Conservation (phyloP, 2,113 vertebrate genomes). For the Fregata magnificens region DNA sequence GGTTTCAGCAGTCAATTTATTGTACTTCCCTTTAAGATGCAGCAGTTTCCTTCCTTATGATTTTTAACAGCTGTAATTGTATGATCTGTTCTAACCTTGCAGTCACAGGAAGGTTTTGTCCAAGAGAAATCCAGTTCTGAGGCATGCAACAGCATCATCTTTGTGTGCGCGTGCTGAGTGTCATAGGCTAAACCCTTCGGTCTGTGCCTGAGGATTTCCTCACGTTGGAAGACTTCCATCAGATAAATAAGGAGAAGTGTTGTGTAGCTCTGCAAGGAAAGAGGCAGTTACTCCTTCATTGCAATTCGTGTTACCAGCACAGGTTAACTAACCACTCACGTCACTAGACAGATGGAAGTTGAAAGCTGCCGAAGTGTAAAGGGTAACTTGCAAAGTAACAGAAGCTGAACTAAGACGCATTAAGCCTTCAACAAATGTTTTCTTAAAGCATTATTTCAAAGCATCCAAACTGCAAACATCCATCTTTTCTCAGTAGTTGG, state of each 20-base stretch:
- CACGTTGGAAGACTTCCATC: background rate
- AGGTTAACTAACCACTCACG: background rate
- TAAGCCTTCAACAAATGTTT: background rate
- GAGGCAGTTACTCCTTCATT: background rate
- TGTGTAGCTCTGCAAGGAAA: background rate
- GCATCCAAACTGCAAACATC: background rate
- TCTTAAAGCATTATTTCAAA: background rate
- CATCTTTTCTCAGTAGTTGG: background rate
- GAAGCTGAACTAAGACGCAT: background rate
- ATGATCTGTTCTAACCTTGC: background rate
- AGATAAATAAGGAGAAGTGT: background rate
- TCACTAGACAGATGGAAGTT: background rate
- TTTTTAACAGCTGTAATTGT: background rate
- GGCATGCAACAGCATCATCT: background rate
- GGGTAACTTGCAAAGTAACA: background rate
- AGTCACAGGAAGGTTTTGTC: background rate
- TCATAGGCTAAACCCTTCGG: background rate
- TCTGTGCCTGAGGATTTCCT: background rate
- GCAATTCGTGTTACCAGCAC: rapidly evolving
- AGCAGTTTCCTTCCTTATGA: background rate
- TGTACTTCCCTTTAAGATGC: background rate
- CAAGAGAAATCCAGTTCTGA: background rate
- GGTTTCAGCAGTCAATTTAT: background rate
- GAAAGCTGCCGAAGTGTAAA: background rate
- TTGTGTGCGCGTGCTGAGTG: rapidly evolving